Evolutionary conservation across 2,797 vertebrate genomes (phyloP).

Genomic region (Falco rusticolus): DNA sequence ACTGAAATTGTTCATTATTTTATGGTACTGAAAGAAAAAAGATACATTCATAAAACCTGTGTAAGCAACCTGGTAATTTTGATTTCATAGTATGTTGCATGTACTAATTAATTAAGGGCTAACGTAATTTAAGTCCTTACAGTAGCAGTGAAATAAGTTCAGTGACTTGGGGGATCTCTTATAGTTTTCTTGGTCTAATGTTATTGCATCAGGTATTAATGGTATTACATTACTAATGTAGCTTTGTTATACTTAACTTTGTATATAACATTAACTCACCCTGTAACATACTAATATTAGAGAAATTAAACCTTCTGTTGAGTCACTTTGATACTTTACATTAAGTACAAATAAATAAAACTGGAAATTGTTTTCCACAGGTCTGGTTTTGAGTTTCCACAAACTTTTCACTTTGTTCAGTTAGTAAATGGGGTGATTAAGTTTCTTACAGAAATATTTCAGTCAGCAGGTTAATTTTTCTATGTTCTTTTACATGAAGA

Average conservation of each 20-base stretch:
- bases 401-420: not conserved
- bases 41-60: not conserved
- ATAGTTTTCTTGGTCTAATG: not conserved
- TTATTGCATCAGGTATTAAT: not conserved
- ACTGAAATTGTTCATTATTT: not conserved
- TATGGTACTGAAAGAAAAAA: not conserved
- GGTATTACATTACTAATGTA: not conserved
- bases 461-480: not conserved
- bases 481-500: not conserved
- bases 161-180: not conserved
- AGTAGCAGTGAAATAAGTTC: not conserved
- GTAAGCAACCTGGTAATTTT: not conserved
- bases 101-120: not conserved
- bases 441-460: not conserved
- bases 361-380: not conserved
- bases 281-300: not conserved
- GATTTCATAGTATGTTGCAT: not conserved
- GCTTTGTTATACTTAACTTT: not conserved
- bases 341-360: not conserved
- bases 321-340: not conserved
- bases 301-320: not conserved
- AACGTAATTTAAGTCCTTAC: not conserved
- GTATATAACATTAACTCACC: not conserved
- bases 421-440: not conserved
- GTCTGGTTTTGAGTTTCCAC: not conserved